A percentile compares a stretch with the other conserved stretches of the same genome.
Evolutionary conservation across 1,140 invertebrate species (phyloP).

Genomic region (Gonioctena quinquepunctata): DNA sequence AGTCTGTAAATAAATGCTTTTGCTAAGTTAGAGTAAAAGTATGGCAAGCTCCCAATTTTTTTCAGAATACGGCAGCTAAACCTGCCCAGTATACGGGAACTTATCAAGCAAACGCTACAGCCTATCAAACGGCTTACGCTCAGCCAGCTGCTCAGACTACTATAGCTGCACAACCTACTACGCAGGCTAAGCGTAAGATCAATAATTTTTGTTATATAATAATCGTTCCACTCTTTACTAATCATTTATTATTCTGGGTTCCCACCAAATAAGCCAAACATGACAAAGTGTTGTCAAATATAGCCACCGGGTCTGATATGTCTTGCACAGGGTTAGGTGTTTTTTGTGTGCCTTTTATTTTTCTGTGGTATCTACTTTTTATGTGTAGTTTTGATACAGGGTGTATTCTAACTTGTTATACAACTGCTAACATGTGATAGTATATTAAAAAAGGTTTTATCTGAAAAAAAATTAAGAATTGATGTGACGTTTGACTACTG

Average conservation of each 20-base stretch:
- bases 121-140: slow-evolving; percentile 54
- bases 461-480: too few relatives aligned
- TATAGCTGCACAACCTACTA: slow-evolving; percentile 53
- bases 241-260: not conserved
- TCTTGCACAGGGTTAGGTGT: not conserved
- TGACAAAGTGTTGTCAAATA: too few relatives aligned
- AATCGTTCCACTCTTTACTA: not conserved
- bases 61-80: slow-evolving; percentile 46
- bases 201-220: not conserved
- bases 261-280: not conserved
- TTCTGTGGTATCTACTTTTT: too few relatives aligned
- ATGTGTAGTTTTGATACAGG: too few relatives aligned
- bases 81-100: slow-evolving; percentile 55
- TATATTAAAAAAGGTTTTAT: too few relatives aligned
- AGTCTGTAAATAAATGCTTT: too few relatives aligned
- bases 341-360: too few relatives aligned
- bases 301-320: too few relatives aligned
- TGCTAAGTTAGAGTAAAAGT: not conserved
- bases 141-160: slow-evolving; percentile 54
- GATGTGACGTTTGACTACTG: too few relatives aligned
- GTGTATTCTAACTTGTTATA: too few relatives aligned
- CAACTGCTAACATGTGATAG: too few relatives aligned
- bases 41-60: slow-evolving; percentile 30
- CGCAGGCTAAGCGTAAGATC: slow-evolving; percentile 55
- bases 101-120: slow-evolving; percentile 53